A percentile compares a stretch with the other conserved stretches of the same genome.
These are phyloP conservation scores for Scopus umbretta DNA, from an alignment of 2,113 vertebrate species.

Conservation along the genomic window DNA sequence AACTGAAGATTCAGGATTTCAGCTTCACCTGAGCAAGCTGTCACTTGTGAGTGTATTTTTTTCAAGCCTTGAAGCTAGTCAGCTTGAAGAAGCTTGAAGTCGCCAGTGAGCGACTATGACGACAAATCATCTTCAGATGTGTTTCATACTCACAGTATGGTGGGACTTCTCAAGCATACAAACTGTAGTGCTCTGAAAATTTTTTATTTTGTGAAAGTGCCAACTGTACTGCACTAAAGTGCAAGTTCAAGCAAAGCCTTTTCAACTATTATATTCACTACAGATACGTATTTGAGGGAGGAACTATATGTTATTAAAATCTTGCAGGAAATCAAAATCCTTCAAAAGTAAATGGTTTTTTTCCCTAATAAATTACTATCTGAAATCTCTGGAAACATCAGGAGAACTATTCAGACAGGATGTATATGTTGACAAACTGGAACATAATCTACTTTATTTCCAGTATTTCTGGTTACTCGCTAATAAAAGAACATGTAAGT, in stretches of 20 bases:
- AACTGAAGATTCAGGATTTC: neutral
- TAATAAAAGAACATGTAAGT: conserved; percentile 11
- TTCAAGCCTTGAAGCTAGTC: neutral
- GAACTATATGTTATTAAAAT: neutral
- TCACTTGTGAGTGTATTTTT: neutral
- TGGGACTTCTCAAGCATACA: neutral
- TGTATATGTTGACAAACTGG: neutral
- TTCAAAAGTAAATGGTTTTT: neutral
- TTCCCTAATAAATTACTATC: neutral
- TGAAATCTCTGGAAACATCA: neutral
- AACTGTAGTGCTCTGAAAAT: neutral
- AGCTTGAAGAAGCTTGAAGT: no score
- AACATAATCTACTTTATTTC: neutral
- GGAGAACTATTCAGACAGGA: conserved; percentile 4
- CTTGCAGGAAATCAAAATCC: neutral
- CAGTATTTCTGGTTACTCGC: neutral
- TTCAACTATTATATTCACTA: neutral
- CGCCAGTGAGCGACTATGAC: neutral
- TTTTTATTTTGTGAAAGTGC: neutral
- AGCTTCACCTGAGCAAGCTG: neutral
- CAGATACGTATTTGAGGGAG: neutral
- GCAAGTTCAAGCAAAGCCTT: neutral
- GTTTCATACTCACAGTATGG: neutral
- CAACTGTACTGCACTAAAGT: neutral
- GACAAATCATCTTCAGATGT: neutral